Evolutionary conservation across 2,888 invertebrate genomes (phyloP).

Genomic region (Macropis europaea): DNA sequence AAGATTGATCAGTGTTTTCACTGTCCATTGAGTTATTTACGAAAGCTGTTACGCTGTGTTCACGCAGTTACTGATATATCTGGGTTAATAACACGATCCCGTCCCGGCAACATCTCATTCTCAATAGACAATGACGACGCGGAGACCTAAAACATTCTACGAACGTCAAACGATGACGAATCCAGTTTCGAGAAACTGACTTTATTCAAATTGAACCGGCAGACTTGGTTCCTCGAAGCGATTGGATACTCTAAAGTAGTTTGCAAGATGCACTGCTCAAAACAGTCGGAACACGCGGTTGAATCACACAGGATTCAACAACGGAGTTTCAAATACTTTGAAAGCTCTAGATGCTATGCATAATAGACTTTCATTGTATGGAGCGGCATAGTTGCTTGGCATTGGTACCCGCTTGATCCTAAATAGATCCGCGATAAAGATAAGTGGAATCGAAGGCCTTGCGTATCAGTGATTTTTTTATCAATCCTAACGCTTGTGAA

Average conservation of each 20-base stretch:
- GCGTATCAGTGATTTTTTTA: neutral
- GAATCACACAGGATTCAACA: too few species aligned
- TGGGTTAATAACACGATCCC: conserved; percentile 28
- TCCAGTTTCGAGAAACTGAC: neutral
- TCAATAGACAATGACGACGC: neutral
- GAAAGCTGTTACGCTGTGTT: neutral
- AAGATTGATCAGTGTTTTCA: neutral
- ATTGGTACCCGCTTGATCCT: neutral
- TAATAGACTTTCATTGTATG: neutral
- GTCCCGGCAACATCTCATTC: conserved; percentile 8
- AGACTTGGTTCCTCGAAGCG: too few species aligned
- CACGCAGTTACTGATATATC: conserved; percentile 15
- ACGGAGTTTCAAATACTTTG: too few species aligned
- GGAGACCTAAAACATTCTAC: neutral
- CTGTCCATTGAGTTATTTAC: conserved; percentile 1
- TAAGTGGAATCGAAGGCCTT: conserved; percentile 3
- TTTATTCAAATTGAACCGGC: neutral
- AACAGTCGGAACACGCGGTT: too few species aligned
- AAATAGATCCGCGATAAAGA: conserved; percentile 3
- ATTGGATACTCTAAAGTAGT: neutral
- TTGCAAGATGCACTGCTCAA: neutral
- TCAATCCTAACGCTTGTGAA: neutral
- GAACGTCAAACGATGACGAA: conserved; percentile 7
- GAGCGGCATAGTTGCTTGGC: conserved; percentile 4
- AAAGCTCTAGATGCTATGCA: too few species aligned